These are phyloP conservation scores for Antechinus stuartii DNA, from an alignment of 2,113 vertebrate genomes.

Conservation along the genomic window DNA sequence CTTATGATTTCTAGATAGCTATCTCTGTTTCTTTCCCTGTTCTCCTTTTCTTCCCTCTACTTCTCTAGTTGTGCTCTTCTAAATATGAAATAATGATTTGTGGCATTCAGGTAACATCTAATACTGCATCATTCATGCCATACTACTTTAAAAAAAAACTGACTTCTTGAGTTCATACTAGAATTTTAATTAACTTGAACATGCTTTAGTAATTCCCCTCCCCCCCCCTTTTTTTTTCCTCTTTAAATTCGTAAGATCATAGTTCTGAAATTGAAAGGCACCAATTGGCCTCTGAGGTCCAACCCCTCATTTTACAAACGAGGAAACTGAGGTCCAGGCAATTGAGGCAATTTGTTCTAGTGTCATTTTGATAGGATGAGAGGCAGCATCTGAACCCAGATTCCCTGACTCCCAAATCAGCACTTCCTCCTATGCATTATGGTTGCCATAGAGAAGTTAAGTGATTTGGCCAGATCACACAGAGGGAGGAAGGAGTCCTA, in stretches of 20 bases:
- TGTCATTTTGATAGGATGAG: slow-evolving; percentile 24
- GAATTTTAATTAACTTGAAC: not conserved
- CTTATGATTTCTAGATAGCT: not conserved
- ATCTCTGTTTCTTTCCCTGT: not conserved
- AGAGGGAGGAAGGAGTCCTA: not conserved
- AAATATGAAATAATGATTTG: not conserved
- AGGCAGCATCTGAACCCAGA: not conserved
- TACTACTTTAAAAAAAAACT: not conserved
- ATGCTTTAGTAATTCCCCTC: not conserved
- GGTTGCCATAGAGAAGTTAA: not conserved
- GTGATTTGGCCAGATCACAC: not conserved
- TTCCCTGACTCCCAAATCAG: not conserved
- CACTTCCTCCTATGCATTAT: not conserved
- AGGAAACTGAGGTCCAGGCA: not conserved
- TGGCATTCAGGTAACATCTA: not conserved
- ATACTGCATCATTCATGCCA: not conserved
- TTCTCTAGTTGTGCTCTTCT: no score
- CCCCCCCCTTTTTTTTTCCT: not conserved
- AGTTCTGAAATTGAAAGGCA: not conserved
- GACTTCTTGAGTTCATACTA: not conserved
- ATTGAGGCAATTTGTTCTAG: not conserved
- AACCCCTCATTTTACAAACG: not conserved
- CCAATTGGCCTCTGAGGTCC: not conserved
- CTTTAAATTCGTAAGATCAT: not conserved
- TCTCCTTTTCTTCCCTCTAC: not conserved